Evolutionary conservation across 2,888 invertebrate species (phyloP), one percentile per base, ranked within the genome.

Genomic region (Megastigmus dorsalis): DNA sequence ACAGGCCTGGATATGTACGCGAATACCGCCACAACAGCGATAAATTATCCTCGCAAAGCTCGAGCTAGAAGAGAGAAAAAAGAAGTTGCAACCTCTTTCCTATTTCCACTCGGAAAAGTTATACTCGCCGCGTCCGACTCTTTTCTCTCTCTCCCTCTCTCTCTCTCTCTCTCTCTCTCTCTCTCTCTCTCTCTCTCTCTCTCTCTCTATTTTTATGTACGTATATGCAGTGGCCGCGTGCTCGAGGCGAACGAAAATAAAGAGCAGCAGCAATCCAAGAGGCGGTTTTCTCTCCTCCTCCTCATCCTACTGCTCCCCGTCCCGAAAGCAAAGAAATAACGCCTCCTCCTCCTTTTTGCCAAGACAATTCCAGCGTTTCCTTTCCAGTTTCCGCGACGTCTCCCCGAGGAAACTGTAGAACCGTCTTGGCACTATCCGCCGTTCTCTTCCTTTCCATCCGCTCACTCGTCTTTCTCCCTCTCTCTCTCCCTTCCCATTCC

Each of bases 291-390:
- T n/a, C n/a, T n/a, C n/a, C n/a, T n/a, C n/a, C n/a, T n/a, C n/a
- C n/a, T n/a, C n/a, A n/a, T n/a, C n/a, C n/a, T n/a, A n/a, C n/a
- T n/a, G n/a, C n/a, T n/a, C 43, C 10, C 43, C 13, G n/a, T 20
- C 26, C 38, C 3, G 10, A 55, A 45, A 52, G 10, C 38, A 38
- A 48, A 50, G 26, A 50, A n/a, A 59, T 36, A 33, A 59, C 15
- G 10, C 41, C 18, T 20, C 18, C 15, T 9, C 3, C 20, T 18
- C 18, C n/a, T 26, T 57, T n/a, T 48, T 52, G 60, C 50, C 69
- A 62, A 62, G 60, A 69, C 33, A 59, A 59, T 59, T 48, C 48
- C 59, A 23, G 38, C 38, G 41, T 20, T 65, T 52, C 63, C 50
- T 65, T 23, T 38, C 38, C 10, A 33, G 33, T 33, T 33, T 43